Evolutionary conservation across 1,140 invertebrate species (phyloP), one percentile per base, ranked within the genome.

Genomic region (Adelges cooleyi): DNA sequence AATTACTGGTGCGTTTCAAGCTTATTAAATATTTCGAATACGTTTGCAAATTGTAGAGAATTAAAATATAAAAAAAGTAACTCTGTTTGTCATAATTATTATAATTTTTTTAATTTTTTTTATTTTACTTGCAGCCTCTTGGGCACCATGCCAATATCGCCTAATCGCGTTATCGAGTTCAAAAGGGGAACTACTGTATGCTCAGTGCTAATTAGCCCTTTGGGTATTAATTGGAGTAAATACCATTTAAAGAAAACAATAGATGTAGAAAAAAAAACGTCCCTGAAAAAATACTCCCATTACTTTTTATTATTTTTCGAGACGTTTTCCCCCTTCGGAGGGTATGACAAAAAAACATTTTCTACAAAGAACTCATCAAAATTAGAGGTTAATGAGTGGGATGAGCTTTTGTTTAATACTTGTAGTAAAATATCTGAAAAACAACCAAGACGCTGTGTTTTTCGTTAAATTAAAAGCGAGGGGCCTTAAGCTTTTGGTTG

Each of bases 361-460:
- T 13, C 46, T 62, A 48, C 40, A 62, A 62, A 62, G 38, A 36
- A 46, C 56, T 62, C 56, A 62, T 62, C 56, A 62, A 62, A 62
- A 62, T 62, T 62, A 62, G 56, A 62, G 56, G 56, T 62, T 62
- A 62, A 62, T 62, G 56, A 62, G 56, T 46, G 56, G 56, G 56
- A 62, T 48, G 56, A 62, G 56, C 56, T 62, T 62, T 62, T 62
- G 23, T 62, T 62, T 62, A 27, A 62, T 62, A 33, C 56, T 44
- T 17, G 56, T 46, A 29, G 11, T 18, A 18, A 59, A 46, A 59
- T 59, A 6, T n/a, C 22, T 10, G 20, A 62, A 29, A 59, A 62
- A 22, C 6, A 29, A 18, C 27, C 40, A 46, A 44, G 15, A 46
- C 11, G 6, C 15, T 46, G 33, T 48, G 44, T 59, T 59, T 62